Percentiles rank a stretch among this genome's conserved stretches.
phyloP scores from a whole-genome alignment of 2,888 invertebrate species.

The Troglohyphantes excavatus region DNA sequence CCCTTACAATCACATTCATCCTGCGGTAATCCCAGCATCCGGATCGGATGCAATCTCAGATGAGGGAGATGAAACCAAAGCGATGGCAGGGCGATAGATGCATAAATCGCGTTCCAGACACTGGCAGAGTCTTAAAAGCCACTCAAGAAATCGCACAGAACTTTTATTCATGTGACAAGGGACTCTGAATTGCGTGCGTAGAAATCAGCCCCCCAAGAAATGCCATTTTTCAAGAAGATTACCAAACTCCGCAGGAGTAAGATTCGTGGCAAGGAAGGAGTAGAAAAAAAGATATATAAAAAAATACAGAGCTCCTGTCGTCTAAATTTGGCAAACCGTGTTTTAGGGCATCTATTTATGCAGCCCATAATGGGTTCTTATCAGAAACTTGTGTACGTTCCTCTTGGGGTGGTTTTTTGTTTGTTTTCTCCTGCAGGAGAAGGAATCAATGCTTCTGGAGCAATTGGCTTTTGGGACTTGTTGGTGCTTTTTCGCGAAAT shows the following conservation, averaged over 20 bases:
- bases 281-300: background rate
- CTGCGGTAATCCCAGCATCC: slow-evolving; percentile 2
- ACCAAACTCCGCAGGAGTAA: background rate
- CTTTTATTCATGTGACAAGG: slow-evolving; percentile 52
- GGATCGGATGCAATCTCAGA: slow-evolving; percentile 17
- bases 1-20: background rate
- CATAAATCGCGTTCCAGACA: slow-evolving; percentile 42
- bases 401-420: background rate
- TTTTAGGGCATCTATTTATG: slow-evolving; percentile 40
- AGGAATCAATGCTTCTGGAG: background rate
- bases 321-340: slow-evolving; percentile 43
- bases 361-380: slow-evolving; percentile 41
- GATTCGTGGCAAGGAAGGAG: background rate
- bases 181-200: slow-evolving; percentile 43
- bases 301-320: slow-evolving; percentile 2
- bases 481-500: background rate
- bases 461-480: slow-evolving; percentile 15
- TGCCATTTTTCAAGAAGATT: slow-evolving; percentile 59
- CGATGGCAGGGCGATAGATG: background rate
- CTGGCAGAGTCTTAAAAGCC: slow-evolving; percentile 22
- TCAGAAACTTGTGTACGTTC: background rate
- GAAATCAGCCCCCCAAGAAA: slow-evolving; percentile 14
- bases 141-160: slow-evolving; percentile 30
- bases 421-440: background rate
- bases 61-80: slow-evolving; percentile 11